Percentiles rank a stretch among this genome's conserved stretches.
Conservation (phyloP, 2,888 invertebrate genomes). For the Coenonympha arcania region DNA sequence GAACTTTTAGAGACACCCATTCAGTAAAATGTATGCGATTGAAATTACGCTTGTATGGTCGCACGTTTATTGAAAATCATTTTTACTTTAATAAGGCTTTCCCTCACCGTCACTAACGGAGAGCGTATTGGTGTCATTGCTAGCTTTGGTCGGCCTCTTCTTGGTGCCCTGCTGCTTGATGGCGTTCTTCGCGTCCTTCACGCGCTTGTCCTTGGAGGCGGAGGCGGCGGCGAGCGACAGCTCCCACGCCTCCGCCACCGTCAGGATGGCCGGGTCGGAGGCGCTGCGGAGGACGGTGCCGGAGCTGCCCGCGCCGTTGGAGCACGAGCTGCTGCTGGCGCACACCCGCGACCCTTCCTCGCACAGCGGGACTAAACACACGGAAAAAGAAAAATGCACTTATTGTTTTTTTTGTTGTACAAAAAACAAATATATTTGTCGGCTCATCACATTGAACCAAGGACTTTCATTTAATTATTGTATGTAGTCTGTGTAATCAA, state of each 20-base stretch:
- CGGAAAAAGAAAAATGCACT: too few species aligned
- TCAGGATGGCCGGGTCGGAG: conserved; percentile 85
- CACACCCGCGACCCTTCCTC: conserved; percentile 45
- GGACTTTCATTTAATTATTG: too few species aligned
- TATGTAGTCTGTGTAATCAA: too few species aligned
- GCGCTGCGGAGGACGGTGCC: conserved; percentile 76
- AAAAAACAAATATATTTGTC: too few species aligned
- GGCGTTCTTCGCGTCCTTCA: conserved; percentile 85
- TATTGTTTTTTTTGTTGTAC: too few species aligned
- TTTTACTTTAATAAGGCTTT: neutral
- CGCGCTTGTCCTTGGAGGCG: conserved; percentile 90
- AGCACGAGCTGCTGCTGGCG: conserved; percentile 28
- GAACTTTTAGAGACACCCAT: too few species aligned
- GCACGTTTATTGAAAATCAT: neutral
- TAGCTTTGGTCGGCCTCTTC: conserved; percentile 50
- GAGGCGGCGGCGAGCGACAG: conserved; percentile 89
- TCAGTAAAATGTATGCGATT: too few species aligned
- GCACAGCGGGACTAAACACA: conserved; percentile 51
- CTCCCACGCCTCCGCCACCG: conserved; percentile 84
- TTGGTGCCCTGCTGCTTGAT: conserved; percentile 59
- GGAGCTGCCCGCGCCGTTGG: conserved; percentile 74
- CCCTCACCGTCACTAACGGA: conserved; percentile 49
- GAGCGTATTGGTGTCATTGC: conserved; percentile 40
- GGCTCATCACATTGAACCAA: too few species aligned
- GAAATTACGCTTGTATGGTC: too few species aligned